phyloP scores from a whole-genome alignment of 2,888 invertebrate species.

The Netelia fuscicornis region DNA sequence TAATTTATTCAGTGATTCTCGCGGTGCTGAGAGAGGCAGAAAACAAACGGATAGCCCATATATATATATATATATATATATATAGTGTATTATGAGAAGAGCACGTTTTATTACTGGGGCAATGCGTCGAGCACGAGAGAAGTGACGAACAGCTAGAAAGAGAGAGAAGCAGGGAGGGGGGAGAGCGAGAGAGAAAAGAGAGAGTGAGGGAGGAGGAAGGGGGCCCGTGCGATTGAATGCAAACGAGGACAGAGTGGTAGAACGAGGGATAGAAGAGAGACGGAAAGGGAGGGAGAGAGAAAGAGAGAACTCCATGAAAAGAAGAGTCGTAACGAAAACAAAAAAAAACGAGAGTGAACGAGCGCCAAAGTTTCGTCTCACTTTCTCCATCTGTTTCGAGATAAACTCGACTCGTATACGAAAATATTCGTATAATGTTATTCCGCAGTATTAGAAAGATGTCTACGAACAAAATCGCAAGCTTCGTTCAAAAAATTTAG shows the following conservation, averaged over 20 bases:
- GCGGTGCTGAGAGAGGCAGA: slow-evolving; percentile 38
- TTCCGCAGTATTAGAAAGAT: too few relatives aligned
- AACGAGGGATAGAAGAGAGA: slow-evolving; percentile 46
- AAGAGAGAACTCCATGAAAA: slow-evolving; percentile 55
- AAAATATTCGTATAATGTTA: too few relatives aligned
- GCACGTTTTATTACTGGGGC: slow-evolving; percentile 59
- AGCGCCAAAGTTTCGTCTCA: slow-evolving; percentile 53
- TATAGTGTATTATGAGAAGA: slow-evolving; percentile 33
- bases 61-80: not conserved
- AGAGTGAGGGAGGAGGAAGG: slow-evolving; percentile 27
- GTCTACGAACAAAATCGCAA: too few relatives aligned
- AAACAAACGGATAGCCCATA: slow-evolving; percentile 41
- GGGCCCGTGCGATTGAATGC: slow-evolving; percentile 54
- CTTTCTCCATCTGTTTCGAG: slow-evolving; percentile 40
- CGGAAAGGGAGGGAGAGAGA: slow-evolving; percentile 44
- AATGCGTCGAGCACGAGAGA: slow-evolving; percentile 40
- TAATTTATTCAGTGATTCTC: slow-evolving; percentile 31
- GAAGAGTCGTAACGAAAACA: slow-evolving; percentile 34
- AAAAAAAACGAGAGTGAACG: slow-evolving; percentile 52
- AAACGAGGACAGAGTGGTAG: slow-evolving; percentile 58
- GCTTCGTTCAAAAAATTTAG: too few relatives aligned
- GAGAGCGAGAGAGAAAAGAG: slow-evolving; percentile 40
- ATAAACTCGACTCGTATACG: not conserved
- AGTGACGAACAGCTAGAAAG: slow-evolving; percentile 46
- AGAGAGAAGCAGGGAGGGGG: slow-evolving; percentile 15